Evolutionary conservation across 2,888 invertebrate species (phyloP), one percentile per base, ranked within the genome.

Genomic region (Neoscelio sp.): DNA sequence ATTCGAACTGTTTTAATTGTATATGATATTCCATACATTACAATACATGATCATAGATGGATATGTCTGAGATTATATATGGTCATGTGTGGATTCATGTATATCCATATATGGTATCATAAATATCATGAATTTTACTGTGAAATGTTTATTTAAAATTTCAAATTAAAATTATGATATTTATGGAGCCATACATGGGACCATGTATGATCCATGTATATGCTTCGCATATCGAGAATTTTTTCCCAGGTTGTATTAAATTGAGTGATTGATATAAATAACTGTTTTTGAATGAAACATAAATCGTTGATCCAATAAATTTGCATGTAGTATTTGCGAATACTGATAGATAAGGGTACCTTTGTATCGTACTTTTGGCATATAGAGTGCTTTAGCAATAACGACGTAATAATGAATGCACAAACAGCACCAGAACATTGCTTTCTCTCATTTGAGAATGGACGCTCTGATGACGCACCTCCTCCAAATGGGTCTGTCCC

Each of bases 371-470:
- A 68, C 70, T 70, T 44, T 48, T 65, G 54, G 54, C 44, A 52
- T 60, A 58, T 50, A 52, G 75, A 79, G 75, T 71, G 40, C 70
- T 56, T 75, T 62, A 60, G 75, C 75, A 71, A 75, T 70, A 75
- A 75, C 70, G 74, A 65, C 68, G 79, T 71, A 76, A 80, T 80
- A 71, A 80, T 67, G 76, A 80, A 76, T 71, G 71, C 76, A 76
- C 67, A 80, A 76, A 76, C 71, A 73, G 67, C 56, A 56, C 70
- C 70, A 73, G 71, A 64, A 80, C 73, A 62, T 67, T 64, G 78
- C 48, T 58, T 67, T 64, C 74, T 77, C 74, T 64, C 62, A 64
- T 73, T 67, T 62, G 42, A 48, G 74, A 74, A 74, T 78, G 70
- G 74, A 58, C 68, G 46, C 13, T 70, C 75, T 62, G 67, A 68